Conservation (phyloP, 2,113 vertebrate genomes). For the Myotis yumanensis region DNA sequence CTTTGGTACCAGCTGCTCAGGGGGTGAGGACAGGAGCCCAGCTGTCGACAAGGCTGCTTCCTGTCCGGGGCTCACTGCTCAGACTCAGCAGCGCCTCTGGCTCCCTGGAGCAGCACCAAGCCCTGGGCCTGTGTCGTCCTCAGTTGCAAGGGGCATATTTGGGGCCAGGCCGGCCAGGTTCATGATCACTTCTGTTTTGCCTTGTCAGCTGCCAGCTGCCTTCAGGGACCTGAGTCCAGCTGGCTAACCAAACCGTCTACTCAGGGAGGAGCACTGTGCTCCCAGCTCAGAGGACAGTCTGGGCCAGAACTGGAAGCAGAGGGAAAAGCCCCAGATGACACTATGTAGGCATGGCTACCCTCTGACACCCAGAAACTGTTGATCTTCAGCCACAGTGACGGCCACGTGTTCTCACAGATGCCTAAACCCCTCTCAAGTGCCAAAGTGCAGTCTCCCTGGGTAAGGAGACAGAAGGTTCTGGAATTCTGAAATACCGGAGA, state of each 20-base stretch:
- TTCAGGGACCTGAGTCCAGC: background rate
- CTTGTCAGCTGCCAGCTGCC: conserved; percentile 1
- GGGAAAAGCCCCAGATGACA: background rate
- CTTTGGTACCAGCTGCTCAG: background rate
- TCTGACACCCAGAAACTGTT: background rate
- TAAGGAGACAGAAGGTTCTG: conserved; percentile 21
- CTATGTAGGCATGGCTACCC: background rate
- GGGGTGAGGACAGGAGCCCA: background rate
- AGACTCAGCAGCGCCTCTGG: background rate
- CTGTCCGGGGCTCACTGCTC: background rate
- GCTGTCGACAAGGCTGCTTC: background rate
- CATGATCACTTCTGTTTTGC: background rate
- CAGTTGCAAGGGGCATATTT: background rate
- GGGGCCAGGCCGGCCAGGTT: background rate
- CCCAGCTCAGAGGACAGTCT: background rate
- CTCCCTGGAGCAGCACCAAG: background rate
- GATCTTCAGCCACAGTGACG: background rate
- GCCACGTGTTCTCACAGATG: background rate
- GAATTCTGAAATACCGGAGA: background rate
- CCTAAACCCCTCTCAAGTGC: background rate
- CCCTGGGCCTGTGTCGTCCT: background rate
- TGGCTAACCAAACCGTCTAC: background rate
- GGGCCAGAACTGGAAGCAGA: background rate
- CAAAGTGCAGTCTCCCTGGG: background rate
- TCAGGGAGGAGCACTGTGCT: background rate